These are phyloP conservation scores for Archilochus colubris DNA, from an alignment of 2,113 vertebrate species.

Conservation along the genomic window DNA sequence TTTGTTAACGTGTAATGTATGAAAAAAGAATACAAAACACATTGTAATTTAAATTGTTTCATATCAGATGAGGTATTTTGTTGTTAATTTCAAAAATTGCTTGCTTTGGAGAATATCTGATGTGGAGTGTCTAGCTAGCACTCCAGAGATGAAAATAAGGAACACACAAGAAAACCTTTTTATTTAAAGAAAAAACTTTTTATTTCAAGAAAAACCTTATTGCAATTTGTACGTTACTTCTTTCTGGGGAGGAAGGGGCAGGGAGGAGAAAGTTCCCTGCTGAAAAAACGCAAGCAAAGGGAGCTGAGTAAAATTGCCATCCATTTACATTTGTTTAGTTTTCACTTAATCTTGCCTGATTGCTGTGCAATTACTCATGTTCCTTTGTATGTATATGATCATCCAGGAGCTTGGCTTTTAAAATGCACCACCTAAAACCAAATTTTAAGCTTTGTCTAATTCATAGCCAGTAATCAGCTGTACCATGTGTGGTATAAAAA, in stretches of 20 bases:
- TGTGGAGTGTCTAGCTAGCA: background rate
- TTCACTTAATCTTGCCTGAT: background rate
- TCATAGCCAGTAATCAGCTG: background rate
- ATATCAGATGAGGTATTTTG: background rate
- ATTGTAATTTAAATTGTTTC: background rate
- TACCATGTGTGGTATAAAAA: background rate
- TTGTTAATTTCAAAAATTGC: background rate
- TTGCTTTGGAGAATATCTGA: background rate
- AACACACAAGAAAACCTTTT: background rate
- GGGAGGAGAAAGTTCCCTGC: background rate
- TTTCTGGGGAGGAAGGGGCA: background rate
- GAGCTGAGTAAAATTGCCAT: background rate
- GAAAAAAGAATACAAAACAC: background rate
- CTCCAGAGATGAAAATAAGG: background rate
- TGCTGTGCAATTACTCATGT: background rate
- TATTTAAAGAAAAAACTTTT: background rate
- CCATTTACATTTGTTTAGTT: background rate
- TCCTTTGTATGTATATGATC: rapidly evolving
- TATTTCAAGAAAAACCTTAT: too few species aligned
- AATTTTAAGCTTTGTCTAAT: background rate
- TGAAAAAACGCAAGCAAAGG: background rate
- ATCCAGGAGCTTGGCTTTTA: background rate
- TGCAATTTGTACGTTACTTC: background rate
- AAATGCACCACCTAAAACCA: background rate
- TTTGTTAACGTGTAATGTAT: background rate